Evolutionary conservation across 92 coral and sea anemone genomes (phyloP).

Genomic region (Parazoanthus swiftii): DNA sequence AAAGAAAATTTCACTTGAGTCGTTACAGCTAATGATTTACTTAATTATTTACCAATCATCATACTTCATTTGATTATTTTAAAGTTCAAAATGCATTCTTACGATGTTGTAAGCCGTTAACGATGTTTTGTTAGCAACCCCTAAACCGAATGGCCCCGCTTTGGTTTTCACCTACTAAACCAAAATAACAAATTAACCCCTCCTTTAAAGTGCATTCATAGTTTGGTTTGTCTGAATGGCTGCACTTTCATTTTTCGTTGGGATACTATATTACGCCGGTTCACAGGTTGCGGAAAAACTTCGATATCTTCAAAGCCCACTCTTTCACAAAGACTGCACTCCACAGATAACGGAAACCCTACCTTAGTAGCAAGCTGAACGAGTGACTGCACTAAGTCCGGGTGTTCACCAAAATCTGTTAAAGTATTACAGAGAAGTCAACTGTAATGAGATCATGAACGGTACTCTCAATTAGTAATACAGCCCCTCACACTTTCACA

Average conservation of each 20-base stretch:
- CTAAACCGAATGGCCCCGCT: neutral
- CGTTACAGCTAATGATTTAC: neutral
- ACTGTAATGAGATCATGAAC: neutral
- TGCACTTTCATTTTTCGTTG: too few relatives aligned
- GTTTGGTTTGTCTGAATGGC: too few relatives aligned
- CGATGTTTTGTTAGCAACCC: neutral
- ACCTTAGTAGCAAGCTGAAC: constrained; percentile 83
- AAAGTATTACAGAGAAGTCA: neutral
- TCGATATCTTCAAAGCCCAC: too few relatives aligned
- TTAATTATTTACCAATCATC: too few relatives aligned
- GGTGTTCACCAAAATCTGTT: constrained; percentile 78
- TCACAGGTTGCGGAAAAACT: too few relatives aligned
- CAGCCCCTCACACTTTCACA: neutral
- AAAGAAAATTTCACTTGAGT: neutral
- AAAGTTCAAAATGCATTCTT: neutral
- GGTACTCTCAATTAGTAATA: too few relatives aligned
- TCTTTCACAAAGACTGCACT: too few relatives aligned
- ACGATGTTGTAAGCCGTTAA: neutral
- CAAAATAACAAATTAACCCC: too few relatives aligned
- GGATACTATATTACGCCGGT: too few relatives aligned
- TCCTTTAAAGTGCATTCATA: too few relatives aligned
- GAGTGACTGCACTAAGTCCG: constrained; percentile 84
- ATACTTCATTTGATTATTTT: neutral
- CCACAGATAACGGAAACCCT: constrained; percentile 10
- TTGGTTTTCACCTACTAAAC: too few relatives aligned